These are phyloP conservation scores for Athalia circularis DNA, from an alignment of 2,888 invertebrate genomes.

Conservation along the genomic window DNA sequence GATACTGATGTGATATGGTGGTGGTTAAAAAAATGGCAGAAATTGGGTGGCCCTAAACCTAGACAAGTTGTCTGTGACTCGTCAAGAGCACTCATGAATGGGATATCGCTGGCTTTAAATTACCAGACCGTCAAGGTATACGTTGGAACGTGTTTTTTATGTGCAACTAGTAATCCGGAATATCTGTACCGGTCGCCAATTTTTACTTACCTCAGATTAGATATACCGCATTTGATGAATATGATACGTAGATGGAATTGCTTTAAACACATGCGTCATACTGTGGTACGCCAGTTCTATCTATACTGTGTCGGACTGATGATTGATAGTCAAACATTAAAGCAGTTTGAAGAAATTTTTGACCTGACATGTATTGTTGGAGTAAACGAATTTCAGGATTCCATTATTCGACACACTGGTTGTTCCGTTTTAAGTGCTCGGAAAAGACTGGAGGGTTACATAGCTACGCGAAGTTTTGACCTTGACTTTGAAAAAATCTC, in stretches of 20 bases:
- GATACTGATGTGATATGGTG: conserved; percentile 27
- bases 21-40: conserved; percentile 29
- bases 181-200: conserved; percentile 47
- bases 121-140: conserved; percentile 19
- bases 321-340: conserved; percentile 45
- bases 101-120: conserved; percentile 16
- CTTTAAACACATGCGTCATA: conserved; percentile 40
- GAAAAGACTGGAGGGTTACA: conserved; percentile 31
- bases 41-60: conserved; percentile 19
- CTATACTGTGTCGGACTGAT: conserved; percentile 26
- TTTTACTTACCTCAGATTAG: conserved; percentile 44
- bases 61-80: conserved; percentile 15
- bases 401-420: conserved; percentile 32
- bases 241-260: conserved; percentile 45
- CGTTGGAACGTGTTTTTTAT: conserved; percentile 38
- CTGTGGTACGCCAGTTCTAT: conserved; percentile 40
- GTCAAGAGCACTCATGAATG: conserved; percentile 26
- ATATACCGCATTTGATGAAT: conserved; percentile 47
- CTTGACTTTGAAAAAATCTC: conserved; percentile 9
- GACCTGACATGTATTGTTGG: conserved; percentile 42
- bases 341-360: conserved; percentile 42
- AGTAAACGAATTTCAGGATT: conserved; percentile 41
- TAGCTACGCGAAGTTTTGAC: conserved; percentile 35
- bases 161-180: conserved; percentile 39
- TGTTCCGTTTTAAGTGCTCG: conserved; percentile 40